Conservation (phyloP, 2,113 vertebrate species). For the Mohoua ochrocephala region DNA sequence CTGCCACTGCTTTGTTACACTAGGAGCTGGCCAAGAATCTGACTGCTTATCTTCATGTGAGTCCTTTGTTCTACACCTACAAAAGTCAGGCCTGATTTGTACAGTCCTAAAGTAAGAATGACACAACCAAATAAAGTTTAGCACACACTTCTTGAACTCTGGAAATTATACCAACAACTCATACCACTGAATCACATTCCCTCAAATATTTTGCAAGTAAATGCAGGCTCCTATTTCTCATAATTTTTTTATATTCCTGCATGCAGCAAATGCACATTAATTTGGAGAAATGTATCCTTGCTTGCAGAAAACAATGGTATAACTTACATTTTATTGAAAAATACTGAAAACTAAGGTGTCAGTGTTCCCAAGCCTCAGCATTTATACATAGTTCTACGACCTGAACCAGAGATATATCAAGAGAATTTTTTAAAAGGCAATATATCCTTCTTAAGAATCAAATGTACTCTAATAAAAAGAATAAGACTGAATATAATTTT, state of each 20-base stretch:
- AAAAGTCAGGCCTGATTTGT: not conserved
- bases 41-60: not conserved
- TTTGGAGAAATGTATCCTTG: not conserved
- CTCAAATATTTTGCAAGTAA: not conserved
- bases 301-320: not conserved
- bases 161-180: not conserved
- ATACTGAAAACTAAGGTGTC: not conserved
- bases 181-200: not conserved
- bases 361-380: not conserved
- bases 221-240: not conserved
- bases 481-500: not conserved
- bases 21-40: not conserved
- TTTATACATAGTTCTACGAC: not conserved
- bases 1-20: not conserved
- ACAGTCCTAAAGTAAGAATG: not conserved
- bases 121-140: conserved; percentile 1
- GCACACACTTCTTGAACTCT: not conserved
- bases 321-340: not conserved
- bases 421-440: not conserved
- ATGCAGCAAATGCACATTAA: not conserved
- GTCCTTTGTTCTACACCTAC: conserved; percentile 24
- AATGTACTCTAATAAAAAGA: not conserved
- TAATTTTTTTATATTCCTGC: not conserved
- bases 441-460: not conserved
- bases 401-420: not conserved